Percentiles rank a stretch among this genome's conserved stretches.
Evolutionary conservation across 2,888 invertebrate species (phyloP).

Genomic region (Parelbella ahira): DNA sequence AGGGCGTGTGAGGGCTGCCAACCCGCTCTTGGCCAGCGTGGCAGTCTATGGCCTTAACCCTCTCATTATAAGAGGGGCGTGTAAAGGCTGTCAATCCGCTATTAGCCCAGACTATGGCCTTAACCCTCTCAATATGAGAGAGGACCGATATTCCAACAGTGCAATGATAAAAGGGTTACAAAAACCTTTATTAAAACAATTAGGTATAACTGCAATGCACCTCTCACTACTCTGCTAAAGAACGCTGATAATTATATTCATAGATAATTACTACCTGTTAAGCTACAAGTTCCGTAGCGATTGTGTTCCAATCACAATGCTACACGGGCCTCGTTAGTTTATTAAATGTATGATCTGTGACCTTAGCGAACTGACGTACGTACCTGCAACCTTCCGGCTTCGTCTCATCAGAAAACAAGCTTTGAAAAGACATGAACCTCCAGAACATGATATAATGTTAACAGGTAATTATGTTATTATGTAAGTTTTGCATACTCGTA

Average conservation of each 20-base stretch:
- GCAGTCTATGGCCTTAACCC: too few species aligned
- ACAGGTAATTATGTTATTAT: too few species aligned
- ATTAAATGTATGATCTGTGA: conserved; percentile 4
- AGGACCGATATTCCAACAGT: too few species aligned
- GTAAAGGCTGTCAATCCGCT: too few species aligned
- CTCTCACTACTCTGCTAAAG: background rate
- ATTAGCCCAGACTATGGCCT: too few species aligned
- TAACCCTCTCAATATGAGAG: too few species aligned
- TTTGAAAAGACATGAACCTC: background rate
- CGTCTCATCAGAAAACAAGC: background rate
- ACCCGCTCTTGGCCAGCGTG: too few species aligned
- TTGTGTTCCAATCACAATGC: conserved; percentile 15
- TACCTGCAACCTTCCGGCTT: background rate
- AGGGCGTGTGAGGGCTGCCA: too few species aligned
- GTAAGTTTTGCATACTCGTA: too few species aligned
- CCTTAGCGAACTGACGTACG: conserved; percentile 9
- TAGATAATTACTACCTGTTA: conserved; percentile 7
- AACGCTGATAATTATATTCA: conserved; percentile 3
- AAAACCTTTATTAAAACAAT: background rate
- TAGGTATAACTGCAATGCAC: background rate
- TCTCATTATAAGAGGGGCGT: too few species aligned
- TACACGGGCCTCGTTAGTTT: background rate
- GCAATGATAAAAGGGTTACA: background rate
- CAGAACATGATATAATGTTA: too few species aligned
- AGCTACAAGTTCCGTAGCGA: conserved; percentile 17